phyloP scores from a whole-genome alignment of 2,888 invertebrate genomes.

The Oscheius sp. region DNA sequence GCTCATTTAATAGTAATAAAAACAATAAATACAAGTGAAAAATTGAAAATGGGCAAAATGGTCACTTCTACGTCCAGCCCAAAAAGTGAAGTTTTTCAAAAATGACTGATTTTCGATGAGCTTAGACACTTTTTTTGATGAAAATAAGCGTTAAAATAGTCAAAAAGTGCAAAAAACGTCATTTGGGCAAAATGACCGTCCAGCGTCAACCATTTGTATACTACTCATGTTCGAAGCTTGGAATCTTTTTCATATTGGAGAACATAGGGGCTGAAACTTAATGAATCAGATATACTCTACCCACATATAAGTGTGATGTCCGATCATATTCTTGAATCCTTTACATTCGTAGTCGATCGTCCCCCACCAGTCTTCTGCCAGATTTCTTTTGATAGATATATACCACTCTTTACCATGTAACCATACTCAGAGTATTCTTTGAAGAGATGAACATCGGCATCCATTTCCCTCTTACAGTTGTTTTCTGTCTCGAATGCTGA shows the following conservation, averaged over 20 bases:
- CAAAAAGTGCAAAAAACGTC: no score
- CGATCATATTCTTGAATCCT: conserved; percentile 4
- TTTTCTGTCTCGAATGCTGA: background rate
- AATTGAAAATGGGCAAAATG: no score
- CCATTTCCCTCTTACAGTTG: background rate
- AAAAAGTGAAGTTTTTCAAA: no score
- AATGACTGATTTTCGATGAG: no score
- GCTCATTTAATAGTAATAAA: no score
- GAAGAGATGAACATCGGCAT: background rate
- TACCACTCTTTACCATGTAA: conserved; percentile 3
- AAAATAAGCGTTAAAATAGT: no score
- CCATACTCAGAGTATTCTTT: conserved; percentile 7
- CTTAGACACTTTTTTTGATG: no score
- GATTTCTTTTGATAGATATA: background rate
- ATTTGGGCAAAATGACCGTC: no score
- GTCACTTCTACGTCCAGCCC: no score
- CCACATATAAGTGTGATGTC: conserved; percentile 11
- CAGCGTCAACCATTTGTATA: no score
- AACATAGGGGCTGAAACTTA: conserved; percentile 3
- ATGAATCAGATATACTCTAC: background rate
- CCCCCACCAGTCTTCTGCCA: conserved; percentile 16
- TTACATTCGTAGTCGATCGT: conserved; percentile 10
- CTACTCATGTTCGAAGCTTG: background rate
- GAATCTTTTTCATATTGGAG: background rate
- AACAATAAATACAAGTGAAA: no score